A percentile compares a stretch with the other conserved stretches of the same genome.
These are phyloP conservation scores for Protosalanx chinensis DNA, from an alignment of 2,797 vertebrate species.

Conservation along the genomic window DNA sequence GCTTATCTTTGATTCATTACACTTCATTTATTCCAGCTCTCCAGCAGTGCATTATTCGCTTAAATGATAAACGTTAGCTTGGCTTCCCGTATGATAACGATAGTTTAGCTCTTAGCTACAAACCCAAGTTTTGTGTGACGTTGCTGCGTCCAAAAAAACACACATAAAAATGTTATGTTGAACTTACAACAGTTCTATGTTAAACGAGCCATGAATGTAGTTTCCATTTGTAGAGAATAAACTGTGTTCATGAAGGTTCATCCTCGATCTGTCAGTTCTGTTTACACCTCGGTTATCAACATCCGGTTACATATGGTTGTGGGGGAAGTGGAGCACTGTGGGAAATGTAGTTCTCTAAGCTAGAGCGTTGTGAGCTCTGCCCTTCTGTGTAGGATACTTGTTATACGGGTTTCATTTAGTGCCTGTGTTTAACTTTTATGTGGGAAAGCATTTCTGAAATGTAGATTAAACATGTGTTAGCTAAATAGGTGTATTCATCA, in stretches of 20 bases:
- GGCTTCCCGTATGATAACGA: neutral
- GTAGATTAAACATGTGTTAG: too few species aligned
- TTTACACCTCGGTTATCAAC: conserved; percentile 57
- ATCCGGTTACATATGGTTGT: conserved; percentile 56
- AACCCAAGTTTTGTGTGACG: conserved; percentile 24
- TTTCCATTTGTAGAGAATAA: conserved; percentile 34
- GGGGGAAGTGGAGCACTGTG: conserved; percentile 48
- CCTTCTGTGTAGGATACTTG: too few species aligned
- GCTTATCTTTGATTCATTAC: neutral
- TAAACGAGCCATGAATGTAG: conserved; percentile 46
- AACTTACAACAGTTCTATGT: conserved; percentile 50
- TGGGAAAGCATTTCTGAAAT: too few species aligned
- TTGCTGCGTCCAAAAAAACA: conserved; percentile 1
- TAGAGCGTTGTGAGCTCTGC: neutral
- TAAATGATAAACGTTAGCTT: neutral
- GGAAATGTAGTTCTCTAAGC: conserved; percentile 51
- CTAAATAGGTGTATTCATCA: too few species aligned
- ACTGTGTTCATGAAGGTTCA: conserved; percentile 38
- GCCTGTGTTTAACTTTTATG: too few species aligned
- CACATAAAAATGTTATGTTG: neutral
- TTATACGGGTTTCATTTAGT: too few species aligned
- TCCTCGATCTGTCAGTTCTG: conserved; percentile 37
- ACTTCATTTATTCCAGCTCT: neutral
- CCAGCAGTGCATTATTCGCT: neutral
- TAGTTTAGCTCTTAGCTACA: conserved; percentile 35